phyloP scores from a whole-genome alignment of 23 tunicate species.

The Oikopleura vanhoeffeni region DNA sequence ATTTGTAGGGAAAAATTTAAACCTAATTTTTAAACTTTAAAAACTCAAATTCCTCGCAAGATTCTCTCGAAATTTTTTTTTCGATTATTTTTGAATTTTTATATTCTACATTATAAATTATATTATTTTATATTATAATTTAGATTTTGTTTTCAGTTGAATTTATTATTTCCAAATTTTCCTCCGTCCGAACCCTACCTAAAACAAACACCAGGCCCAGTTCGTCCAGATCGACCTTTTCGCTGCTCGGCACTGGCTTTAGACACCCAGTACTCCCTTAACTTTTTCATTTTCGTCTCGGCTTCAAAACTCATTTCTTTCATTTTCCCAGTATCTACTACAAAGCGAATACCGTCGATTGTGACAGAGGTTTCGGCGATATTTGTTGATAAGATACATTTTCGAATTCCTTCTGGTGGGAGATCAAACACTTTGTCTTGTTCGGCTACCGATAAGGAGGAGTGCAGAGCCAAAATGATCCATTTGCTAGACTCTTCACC shows the following conservation, averaged over 20 bases:
- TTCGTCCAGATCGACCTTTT: conserved; percentile 97
- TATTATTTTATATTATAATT: too few relatives aligned
- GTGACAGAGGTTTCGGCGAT: conserved; percentile 99
- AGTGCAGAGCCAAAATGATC: conserved; percentile 84
- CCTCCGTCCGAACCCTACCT: conserved; percentile 73
- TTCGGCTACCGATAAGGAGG: conserved; percentile 60
- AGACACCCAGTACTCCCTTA: conserved; percentile 27
- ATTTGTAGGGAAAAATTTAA: too few relatives aligned
- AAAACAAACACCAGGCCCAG: conserved; percentile 77
- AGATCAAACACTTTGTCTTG: conserved; percentile 83
- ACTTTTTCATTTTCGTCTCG: conserved; percentile 67
- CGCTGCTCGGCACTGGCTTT: conserved; percentile 73
- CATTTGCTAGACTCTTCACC: conserved; percentile 60
- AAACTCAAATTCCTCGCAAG: too few relatives aligned
- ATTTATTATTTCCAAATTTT: too few relatives aligned
- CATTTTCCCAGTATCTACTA: conserved; percentile 70
- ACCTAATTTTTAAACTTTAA: too few relatives aligned
- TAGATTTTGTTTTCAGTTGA: too few relatives aligned
- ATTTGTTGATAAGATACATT: conserved; percentile 91
- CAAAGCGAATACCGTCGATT: conserved; percentile 89
- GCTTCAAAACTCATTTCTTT: conserved; percentile 93
- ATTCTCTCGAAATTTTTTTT: too few relatives aligned
- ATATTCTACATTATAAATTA: too few relatives aligned
- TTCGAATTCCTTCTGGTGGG: conserved; percentile 74
- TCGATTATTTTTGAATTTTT: too few relatives aligned